A percentile compares a stretch with the other conserved stretches of the same genome.
These are phyloP conservation scores for Tribolium freemani DNA, from an alignment of 2,888 invertebrate species.

Conservation along the genomic window DNA sequence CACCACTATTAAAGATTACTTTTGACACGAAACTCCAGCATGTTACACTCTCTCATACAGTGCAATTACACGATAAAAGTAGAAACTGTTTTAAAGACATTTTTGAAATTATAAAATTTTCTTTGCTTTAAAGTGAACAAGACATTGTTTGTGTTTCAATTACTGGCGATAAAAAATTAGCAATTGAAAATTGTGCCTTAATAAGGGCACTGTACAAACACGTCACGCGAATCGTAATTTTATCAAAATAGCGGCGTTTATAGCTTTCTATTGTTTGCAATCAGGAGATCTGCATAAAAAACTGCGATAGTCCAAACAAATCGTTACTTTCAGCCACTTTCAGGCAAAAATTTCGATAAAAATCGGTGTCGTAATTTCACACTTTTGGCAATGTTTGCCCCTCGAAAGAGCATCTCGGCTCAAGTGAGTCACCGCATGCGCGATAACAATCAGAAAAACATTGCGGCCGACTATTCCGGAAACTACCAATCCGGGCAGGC, in stretches of 20 bases:
- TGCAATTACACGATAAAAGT: too few relatives aligned
- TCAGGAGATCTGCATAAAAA: constrained; percentile 7
- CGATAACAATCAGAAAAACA: constrained; percentile 57
- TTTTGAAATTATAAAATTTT: not conserved
- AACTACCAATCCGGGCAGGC: constrained; percentile 61
- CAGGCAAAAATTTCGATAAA: not conserved
- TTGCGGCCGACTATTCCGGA: constrained; percentile 62
- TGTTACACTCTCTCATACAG: not conserved
- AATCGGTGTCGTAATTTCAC: not conserved
- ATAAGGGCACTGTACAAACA: constrained; percentile 20
- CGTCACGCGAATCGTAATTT: constrained; percentile 18
- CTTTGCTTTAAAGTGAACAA: not conserved
- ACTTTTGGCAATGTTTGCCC: constrained; percentile 4
- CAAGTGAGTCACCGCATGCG: constrained; percentile 55
- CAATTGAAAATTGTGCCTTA: constrained; percentile 16
- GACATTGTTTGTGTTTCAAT: not conserved
- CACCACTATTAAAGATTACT: not conserved
- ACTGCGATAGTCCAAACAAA: not conserved
- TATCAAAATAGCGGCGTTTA: constrained; percentile 21
- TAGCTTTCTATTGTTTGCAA: not conserved
- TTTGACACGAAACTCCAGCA: not conserved
- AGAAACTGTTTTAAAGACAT: too few relatives aligned
- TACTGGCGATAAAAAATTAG: constrained; percentile 7
- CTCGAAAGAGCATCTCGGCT: constrained; percentile 16
- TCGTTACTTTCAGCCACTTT: too few relatives aligned